These are phyloP conservation scores for Phrynosoma blainvillii DNA, from an alignment of 2,113 vertebrate species.

Conservation along the genomic window DNA sequence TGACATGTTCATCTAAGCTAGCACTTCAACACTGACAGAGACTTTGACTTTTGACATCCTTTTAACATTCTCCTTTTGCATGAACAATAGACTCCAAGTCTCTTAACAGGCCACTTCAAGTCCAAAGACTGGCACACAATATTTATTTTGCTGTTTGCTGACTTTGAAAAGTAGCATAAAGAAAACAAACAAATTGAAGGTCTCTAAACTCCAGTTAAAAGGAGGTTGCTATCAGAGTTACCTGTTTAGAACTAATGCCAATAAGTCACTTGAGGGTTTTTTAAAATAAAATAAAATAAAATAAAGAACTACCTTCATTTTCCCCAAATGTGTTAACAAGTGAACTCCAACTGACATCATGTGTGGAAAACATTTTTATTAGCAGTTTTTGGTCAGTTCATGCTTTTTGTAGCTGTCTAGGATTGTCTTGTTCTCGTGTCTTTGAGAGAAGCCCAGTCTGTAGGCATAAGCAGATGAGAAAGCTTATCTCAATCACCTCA, in stretches of 20 bases:
- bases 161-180: conserved; percentile 13
- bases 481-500: background rate
- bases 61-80: background rate
- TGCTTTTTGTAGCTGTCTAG: background rate
- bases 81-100: background rate
- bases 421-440: background rate
- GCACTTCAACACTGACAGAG: background rate
- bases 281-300: background rate
- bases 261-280: background rate
- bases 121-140: accelerated
- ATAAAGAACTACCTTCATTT: background rate
- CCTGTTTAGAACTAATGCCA: background rate
- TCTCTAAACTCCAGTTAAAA: background rate
- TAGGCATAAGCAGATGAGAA: background rate
- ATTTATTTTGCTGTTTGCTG: conserved; percentile 15
- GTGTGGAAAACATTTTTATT: conserved; percentile 16
- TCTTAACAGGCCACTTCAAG: conserved; percentile 13
- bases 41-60: background rate
- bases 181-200: background rate
- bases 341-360: background rate
- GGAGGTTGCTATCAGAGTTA: background rate
- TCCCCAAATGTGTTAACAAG: background rate
- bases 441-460: no score
- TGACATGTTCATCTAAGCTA: background rate
- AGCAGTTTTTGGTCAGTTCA: background rate